phyloP scores from a whole-genome alignment of 2,797 vertebrate species.

The Phyllotis vaccarum region DNA sequence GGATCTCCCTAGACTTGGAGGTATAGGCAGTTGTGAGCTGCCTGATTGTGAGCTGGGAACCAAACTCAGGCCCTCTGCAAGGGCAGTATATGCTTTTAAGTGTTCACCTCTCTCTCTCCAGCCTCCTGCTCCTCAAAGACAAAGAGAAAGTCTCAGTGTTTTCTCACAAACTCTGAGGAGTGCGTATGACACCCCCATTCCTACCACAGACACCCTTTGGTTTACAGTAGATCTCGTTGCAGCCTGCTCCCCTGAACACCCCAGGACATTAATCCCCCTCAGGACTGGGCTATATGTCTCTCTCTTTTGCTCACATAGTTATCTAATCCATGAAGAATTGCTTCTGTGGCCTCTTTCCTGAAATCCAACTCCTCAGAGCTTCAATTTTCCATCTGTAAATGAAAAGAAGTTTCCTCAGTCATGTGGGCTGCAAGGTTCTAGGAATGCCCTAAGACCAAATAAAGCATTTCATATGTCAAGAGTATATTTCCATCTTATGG shows the following conservation, averaged over 20 bases:
- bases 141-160: slow-evolving; percentile 29
- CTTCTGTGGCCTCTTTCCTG: background rate
- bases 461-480: background rate
- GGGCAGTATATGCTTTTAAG: background rate
- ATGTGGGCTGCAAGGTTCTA: background rate
- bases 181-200: background rate
- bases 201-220: background rate
- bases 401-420: slow-evolving; percentile 2
- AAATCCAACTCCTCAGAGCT: background rate
- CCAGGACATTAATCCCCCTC: background rate
- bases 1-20: background rate
- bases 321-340: background rate
- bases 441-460: background rate
- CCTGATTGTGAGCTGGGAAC: background rate
- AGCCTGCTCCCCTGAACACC: background rate
- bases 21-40: background rate
- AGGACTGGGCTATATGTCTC: background rate
- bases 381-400: background rate
- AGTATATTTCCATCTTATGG: background rate
- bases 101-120: background rate
- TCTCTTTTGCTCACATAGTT: background rate
- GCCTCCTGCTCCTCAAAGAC: background rate
- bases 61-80: background rate
- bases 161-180: slow-evolving; percentile 26
- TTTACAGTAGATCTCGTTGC: background rate